Evolutionary conservation across 2,888 invertebrate genomes (phyloP).

Genomic region (Apamea epomidion): DNA sequence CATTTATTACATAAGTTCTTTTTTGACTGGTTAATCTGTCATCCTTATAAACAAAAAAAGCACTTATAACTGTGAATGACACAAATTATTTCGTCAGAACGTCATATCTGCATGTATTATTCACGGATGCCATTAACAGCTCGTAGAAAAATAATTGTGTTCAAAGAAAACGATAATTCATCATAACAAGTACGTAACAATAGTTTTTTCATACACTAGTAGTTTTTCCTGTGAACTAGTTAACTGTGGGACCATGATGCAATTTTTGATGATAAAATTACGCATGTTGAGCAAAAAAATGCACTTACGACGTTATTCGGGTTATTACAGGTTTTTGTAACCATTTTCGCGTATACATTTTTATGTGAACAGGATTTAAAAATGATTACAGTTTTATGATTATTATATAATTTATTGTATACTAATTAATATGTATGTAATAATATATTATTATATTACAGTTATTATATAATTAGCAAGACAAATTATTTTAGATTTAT

Average conservation of each 20-base stretch:
- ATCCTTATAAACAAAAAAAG: neutral
- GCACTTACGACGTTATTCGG: constrained; percentile 23
- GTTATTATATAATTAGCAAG: constrained; percentile 1
- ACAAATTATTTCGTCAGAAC: constrained; percentile 16
- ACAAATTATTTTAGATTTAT: constrained; percentile 14
- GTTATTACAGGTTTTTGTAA: constrained; percentile 32
- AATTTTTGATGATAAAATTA: constrained; percentile 48
- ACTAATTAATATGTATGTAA: neutral
- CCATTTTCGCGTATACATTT: constrained; percentile 17
- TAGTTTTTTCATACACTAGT: constrained; percentile 40
- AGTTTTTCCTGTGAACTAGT: constrained; percentile 46
- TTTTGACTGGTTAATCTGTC: neutral
- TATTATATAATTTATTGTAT: neutral
- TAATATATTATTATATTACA: neutral
- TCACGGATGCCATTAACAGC: constrained; percentile 29
- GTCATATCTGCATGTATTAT: constrained; percentile 20
- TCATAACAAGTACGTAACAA: constrained; percentile 30
- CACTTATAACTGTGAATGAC: neutral
- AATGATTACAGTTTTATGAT: constrained; percentile 16
- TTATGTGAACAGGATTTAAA: constrained; percentile 36
- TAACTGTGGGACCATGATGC: constrained; percentile 47
- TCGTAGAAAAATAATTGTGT: constrained; percentile 42
- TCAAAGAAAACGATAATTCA: constrained; percentile 50
- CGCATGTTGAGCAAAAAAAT: constrained; percentile 37
- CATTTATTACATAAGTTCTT: neutral